Evolutionary conservation across 2,888 invertebrate genomes (phyloP).

Genomic region (Rhaphigaster nebulosa): DNA sequence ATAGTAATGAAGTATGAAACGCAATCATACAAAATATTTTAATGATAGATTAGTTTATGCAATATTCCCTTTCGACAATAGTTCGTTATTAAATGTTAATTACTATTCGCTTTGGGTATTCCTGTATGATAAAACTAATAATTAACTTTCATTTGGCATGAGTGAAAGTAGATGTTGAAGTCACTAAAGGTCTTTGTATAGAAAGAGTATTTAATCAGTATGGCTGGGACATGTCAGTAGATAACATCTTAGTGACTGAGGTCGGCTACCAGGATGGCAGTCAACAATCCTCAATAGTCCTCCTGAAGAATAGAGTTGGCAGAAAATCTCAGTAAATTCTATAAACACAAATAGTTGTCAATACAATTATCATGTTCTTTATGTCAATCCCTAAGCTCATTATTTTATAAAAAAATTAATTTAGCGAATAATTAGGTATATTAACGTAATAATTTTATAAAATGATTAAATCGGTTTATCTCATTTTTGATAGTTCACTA

Average conservation of each 20-base stretch:
- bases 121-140: not conserved
- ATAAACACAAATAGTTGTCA: not conserved
- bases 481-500: not conserved
- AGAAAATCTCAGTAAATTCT: not conserved
- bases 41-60: too few species aligned
- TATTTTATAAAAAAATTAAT: not conserved
- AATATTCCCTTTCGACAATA: not conserved
- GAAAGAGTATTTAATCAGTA: not conserved
- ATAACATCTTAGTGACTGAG: not conserved
- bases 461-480: not conserved
- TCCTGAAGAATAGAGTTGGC: not conserved
- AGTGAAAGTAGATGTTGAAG: conserved; percentile 15
- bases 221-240: not conserved
- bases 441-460: not conserved
- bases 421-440: not conserved
- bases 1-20: too few species aligned
- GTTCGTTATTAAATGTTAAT: not conserved
- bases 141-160: conserved; percentile 13
- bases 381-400: not conserved
- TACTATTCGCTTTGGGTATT: not conserved
- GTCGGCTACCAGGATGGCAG: not conserved
- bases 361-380: not conserved
- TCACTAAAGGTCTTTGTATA: not conserved
- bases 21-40: too few species aligned
- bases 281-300: not conserved